phyloP scores from a whole-genome alignment of 2,113 vertebrate species.

The Stictonetta naevosa region DNA sequence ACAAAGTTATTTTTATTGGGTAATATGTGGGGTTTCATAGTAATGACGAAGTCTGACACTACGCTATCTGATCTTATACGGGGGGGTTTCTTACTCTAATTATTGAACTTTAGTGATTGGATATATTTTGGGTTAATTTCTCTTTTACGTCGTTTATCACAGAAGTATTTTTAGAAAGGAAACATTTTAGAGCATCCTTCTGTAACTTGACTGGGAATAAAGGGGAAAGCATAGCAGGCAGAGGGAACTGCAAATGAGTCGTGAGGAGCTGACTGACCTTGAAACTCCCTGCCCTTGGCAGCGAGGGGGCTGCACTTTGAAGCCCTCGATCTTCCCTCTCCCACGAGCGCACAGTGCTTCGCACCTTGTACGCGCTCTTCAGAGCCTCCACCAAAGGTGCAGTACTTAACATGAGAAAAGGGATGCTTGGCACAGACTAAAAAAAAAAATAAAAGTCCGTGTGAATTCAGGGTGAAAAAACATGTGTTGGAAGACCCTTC shows the following conservation, averaged over 20 bases:
- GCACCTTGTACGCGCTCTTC: not conserved
- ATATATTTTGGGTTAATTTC: not conserved
- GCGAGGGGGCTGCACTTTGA: not conserved
- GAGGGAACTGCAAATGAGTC: not conserved
- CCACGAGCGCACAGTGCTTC: not conserved
- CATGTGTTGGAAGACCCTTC: not conserved
- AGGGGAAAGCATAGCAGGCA: not conserved
- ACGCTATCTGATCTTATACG: not conserved
- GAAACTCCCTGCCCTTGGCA: not conserved
- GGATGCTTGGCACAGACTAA: not conserved
- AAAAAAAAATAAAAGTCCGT: not conserved
- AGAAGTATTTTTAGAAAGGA: slow-evolving; percentile 10
- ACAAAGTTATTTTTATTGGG: not conserved
- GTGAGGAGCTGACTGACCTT: not conserved
- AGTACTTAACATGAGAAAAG: not conserved
- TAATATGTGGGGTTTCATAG: not conserved
- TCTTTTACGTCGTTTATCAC: not conserved
- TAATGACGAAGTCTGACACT: not conserved
- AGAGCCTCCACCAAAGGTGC: not conserved
- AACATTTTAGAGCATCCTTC: not conserved
- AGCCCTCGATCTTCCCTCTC: not conserved
- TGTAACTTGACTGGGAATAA: not conserved
- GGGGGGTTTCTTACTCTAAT: not conserved
- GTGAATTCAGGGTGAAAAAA: not conserved
- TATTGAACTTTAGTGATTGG: not conserved